These are phyloP conservation scores for Acanthurus leucopareius DNA, from an alignment of 2,797 vertebrate species.

Conservation along the genomic window DNA sequence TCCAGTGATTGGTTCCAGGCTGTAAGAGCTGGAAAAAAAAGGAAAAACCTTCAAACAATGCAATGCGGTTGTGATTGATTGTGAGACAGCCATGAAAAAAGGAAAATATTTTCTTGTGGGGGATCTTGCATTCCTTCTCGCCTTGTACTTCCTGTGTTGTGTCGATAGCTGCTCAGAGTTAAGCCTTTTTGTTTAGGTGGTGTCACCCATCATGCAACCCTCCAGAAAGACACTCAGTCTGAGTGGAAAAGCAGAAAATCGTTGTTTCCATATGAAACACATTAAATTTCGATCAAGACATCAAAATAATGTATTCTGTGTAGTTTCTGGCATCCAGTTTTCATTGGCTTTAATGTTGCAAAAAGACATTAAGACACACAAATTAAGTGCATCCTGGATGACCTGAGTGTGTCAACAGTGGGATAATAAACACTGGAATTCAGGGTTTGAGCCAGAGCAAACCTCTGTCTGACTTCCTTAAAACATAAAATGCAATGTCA, in stretches of 20 bases:
- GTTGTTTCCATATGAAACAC: slow-evolving; percentile 29
- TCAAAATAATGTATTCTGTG: slow-evolving; percentile 17
- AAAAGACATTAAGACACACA: background rate
- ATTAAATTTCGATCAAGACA: slow-evolving; percentile 30
- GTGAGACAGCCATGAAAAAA: slow-evolving; percentile 50
- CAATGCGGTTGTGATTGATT: slow-evolving; percentile 58
- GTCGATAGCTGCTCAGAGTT: slow-evolving; percentile 7
- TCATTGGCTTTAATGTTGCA: too few species aligned
- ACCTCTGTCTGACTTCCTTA: background rate
- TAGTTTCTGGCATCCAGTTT: slow-evolving; percentile 2
- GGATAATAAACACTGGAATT: slow-evolving; percentile 16
- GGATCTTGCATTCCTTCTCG: slow-evolving; percentile 44
- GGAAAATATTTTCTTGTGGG: slow-evolving; percentile 47
- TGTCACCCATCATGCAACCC: slow-evolving; percentile 35
- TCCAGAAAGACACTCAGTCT: background rate
- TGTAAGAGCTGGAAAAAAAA: background rate
- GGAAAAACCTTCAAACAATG: slow-evolving; percentile 36
- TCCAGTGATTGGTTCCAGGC: slow-evolving; percentile 57
- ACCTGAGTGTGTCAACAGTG: background rate
- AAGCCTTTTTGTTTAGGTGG: slow-evolving; percentile 18
- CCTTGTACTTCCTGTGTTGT: slow-evolving; percentile 18
- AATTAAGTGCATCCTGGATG: background rate
- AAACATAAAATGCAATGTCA: background rate
- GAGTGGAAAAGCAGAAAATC: background rate
- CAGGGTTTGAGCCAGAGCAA: background rate